A percentile compares a stretch with the other conserved stretches of the same genome.
phyloP scores from a whole-genome alignment of 2,888 invertebrate species.

The Tipula lateralis region DNA sequence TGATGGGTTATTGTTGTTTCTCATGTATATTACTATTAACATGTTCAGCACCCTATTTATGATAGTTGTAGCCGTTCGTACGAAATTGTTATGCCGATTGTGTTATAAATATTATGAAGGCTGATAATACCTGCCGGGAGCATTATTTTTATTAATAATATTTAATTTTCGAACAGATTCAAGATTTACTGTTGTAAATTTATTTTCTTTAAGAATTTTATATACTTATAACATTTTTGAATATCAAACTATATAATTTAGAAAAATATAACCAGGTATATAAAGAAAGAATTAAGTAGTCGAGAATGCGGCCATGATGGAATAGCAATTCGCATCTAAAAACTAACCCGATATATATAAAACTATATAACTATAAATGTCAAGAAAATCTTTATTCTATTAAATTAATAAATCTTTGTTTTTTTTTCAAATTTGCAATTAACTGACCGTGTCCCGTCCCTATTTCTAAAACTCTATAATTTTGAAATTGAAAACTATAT shows the following conservation, averaged over 20 bases:
- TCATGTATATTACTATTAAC: neutral
- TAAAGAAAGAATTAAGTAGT: neutral
- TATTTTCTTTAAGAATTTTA: neutral
- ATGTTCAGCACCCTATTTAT: neutral
- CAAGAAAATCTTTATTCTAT: neutral
- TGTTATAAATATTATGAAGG: neutral
- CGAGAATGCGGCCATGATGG: neutral
- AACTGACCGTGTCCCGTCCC: neutral
- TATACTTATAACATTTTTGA: neutral
- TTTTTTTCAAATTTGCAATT: neutral
- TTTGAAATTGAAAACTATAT: neutral
- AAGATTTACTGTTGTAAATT: slow-evolving; percentile 11
- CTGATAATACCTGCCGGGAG: slow-evolving; percentile 24
- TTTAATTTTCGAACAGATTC: neutral
- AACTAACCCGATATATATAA: neutral
- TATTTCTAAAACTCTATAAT: neutral
- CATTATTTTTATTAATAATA: neutral
- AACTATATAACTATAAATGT: neutral
- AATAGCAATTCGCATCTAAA: neutral
- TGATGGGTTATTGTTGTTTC: neutral
- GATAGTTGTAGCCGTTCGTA: neutral
- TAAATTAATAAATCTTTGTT: neutral
- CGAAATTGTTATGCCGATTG: neutral
- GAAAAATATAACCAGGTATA: neutral
- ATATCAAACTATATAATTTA: slow-evolving; percentile 2